Evolutionary conservation across 2,797 vertebrate genomes (phyloP).

Genomic region (Tokudaia tokunoshimensis): DNA sequence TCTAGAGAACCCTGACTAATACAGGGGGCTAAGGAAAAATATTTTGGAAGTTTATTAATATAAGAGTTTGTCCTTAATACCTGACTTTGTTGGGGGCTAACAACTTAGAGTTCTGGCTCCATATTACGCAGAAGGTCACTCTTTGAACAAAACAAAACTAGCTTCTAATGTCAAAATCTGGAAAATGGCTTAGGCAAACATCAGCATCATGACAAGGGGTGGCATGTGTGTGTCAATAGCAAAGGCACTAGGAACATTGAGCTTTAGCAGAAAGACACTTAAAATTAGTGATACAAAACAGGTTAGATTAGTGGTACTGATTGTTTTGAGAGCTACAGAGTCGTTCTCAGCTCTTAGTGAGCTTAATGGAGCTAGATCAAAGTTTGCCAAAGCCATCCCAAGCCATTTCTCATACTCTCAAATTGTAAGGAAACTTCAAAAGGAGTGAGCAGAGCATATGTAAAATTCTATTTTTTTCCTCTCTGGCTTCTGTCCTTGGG

Average conservation of each 20-base stretch:
- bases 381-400: background rate
- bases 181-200: background rate
- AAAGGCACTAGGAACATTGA: background rate
- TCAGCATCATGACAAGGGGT: background rate
- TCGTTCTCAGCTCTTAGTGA: background rate
- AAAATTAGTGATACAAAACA: background rate
- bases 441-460: background rate
- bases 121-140: background rate
- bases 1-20: no score
- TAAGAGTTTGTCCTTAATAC: background rate
- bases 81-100: background rate
- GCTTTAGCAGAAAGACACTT: background rate
- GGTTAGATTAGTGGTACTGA: background rate
- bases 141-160: background rate
- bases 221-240: no score
- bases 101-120: background rate
- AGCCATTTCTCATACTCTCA: background rate
- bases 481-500: background rate
- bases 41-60: background rate
- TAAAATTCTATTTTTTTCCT: background rate
- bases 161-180: background rate
- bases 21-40: background rate
- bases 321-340: background rate
- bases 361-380: background rate
- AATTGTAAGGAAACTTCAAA: background rate